phyloP scores from a whole-genome alignment of 2,797 vertebrate species.

The Tamandua tetradactyla region DNA sequence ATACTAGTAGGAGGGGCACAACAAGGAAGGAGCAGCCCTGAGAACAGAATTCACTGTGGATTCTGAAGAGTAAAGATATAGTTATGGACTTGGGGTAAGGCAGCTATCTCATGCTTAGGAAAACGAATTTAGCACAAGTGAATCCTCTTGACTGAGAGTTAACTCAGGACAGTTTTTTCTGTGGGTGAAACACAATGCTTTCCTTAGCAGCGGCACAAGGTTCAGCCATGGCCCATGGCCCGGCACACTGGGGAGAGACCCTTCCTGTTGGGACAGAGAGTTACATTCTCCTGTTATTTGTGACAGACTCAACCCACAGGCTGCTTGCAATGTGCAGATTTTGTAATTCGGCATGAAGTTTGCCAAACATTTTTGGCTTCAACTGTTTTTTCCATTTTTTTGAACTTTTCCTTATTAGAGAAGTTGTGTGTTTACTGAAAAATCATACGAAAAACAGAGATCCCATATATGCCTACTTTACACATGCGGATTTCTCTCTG shows the following conservation, averaged over 20 bases:
- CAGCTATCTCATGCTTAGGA: neutral
- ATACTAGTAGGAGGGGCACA: neutral
- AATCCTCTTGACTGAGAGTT: too few relatives aligned
- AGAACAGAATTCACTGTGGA: neutral
- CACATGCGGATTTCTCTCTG: too few relatives aligned
- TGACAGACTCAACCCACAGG: constrained; percentile 59
- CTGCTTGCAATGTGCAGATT: constrained; percentile 66
- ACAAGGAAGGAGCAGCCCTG: fast-evolving
- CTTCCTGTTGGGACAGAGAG: constrained; percentile 68
- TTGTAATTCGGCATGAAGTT: constrained; percentile 46
- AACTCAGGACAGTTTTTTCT: constrained; percentile 15
- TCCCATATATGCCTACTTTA: too few relatives aligned
- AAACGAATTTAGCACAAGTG: constrained; percentile 23
- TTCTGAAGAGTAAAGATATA: neutral
- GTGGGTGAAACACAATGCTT: constrained; percentile 48
- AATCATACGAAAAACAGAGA: too few relatives aligned
- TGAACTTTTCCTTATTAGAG: too few relatives aligned
- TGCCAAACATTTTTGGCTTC: constrained; percentile 72
- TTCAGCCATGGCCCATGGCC: constrained; percentile 41
- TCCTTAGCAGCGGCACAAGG: constrained; percentile 47
- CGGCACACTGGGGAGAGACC: constrained; percentile 58
- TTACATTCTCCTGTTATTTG: constrained; percentile 59
- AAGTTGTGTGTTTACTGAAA: too few relatives aligned
- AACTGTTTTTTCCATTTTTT: neutral
- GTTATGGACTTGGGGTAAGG: neutral